Evolutionary conservation across 2,113 vertebrate genomes (phyloP), one percentile per base, ranked within the genome.

Genomic region (Clarias macrocephalus): DNA sequence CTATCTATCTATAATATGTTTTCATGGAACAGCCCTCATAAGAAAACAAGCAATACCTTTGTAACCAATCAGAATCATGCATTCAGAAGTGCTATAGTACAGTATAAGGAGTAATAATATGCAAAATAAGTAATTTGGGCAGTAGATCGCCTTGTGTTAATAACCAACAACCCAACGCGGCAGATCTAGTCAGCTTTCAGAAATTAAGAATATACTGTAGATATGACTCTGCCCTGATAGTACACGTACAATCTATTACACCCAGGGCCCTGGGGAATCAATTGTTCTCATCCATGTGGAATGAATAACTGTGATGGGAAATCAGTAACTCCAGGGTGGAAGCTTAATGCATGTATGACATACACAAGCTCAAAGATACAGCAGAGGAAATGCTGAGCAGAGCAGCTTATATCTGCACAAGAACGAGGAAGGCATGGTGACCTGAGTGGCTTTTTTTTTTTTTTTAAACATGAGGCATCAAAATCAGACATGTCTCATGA

Each of bases 201-300:
- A 19, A 60, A 60, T 37, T 21, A 25, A 37, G 57, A 62, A 37
- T 62, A 5, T 37, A 37, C 21, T 81, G 19, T 62, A 62, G 62
- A 81, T 42, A 81, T 81, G 30, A 81, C 30, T 80, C 77, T 21
- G 54, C 52, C 30, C 54, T 79, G 76, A 19, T 25, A 54, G 73
- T 54, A 1, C 48, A 77, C 4, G 18, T 60, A n/a, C 28, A 37
- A 60, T 80, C 56, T 18, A 80, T 80, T 60, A 80, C 37, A 60
- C 30, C 12, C 18, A 60, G 30, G 30, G 37, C 30, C 19, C 79
- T 12, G 56, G 28, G 19, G 30, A 80, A 80, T 80, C 57, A 60
- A 80, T 80, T 80, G 79, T 80, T 60, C 56, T 80, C 30, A 80
- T 80, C 30, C 57, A 13, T 60, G 79, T 60, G 57, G 37, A 19